Conservation (phyloP, 2,797 vertebrate species). For the Anguilla obscura region DNA sequence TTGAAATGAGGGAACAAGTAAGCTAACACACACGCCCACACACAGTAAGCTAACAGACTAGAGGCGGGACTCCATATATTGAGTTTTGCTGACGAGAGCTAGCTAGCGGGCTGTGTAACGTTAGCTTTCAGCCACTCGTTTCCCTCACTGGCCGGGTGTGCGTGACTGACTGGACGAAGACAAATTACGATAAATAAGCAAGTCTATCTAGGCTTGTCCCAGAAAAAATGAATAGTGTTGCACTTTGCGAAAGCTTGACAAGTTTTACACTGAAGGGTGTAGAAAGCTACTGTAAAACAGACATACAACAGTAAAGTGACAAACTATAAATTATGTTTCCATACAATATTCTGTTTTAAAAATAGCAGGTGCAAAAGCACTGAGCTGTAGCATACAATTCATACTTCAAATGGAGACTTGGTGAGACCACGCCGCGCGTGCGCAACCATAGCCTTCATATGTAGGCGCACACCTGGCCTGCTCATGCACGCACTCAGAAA, state of each 20-base stretch:
- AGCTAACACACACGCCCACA: slow-evolving; percentile 51
- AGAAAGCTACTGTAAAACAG: neutral
- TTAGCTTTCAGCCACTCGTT: neutral
- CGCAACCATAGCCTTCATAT: neutral
- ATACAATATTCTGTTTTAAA: neutral
- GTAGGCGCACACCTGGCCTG: neutral
- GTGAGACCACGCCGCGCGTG: neutral
- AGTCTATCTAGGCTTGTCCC: neutral
- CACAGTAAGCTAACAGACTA: slow-evolving; percentile 50
- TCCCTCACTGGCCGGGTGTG: neutral
- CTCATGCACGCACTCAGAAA: neutral
- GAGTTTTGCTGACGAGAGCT: slow-evolving; percentile 17
- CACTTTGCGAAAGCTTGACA: neutral
- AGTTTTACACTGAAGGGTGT: neutral
- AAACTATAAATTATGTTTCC: neutral
- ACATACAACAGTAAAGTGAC: neutral
- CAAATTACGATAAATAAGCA: neutral
- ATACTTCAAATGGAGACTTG: neutral
- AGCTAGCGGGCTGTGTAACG: neutral
- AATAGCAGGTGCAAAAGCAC: neutral
- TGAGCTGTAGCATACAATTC: neutral
- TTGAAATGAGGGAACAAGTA: slow-evolving; percentile 55
- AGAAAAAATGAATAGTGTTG: neutral
- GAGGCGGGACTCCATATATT: slow-evolving; percentile 50
- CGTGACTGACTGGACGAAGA: neutral